Percentiles rank a stretch among this genome's conserved stretches.
Conservation (phyloP, 2,113 vertebrate genomes). For the Grantiella picta region DNA sequence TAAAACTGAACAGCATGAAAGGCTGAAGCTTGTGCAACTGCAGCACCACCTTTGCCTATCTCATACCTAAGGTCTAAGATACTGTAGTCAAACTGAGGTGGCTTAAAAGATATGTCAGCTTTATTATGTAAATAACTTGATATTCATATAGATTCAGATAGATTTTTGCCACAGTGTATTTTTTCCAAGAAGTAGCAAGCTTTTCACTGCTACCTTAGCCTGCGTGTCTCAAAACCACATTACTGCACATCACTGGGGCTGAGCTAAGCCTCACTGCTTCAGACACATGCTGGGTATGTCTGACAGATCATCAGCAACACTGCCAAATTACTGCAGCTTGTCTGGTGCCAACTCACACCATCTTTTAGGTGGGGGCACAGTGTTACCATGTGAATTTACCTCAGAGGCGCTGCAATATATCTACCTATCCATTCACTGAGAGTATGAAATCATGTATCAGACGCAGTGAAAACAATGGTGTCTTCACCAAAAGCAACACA, state of each 20-base stretch:
- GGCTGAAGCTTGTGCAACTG: not conserved
- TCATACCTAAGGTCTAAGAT: not conserved
- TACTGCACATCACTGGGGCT: not conserved
- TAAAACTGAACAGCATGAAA: not conserved
- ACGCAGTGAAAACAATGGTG: not conserved
- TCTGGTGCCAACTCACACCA: not conserved
- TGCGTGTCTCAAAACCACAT: not conserved
- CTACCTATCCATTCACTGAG: not conserved
- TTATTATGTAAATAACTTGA: not conserved
- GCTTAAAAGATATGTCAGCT: not conserved
- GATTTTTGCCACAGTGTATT: not conserved
- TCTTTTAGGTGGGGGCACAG: not conserved
- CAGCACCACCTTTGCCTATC: not conserved
- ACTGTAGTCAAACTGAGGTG: not conserved
- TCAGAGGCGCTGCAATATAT: not conserved
- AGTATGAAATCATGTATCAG: not conserved
- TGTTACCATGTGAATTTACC: not conserved
- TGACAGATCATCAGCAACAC: not conserved
- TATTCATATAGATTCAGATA: not conserved
- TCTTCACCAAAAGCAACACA: not conserved
- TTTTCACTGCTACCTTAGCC: not conserved
- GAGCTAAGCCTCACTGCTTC: not conserved
- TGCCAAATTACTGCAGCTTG: not conserved
- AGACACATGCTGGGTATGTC: accelerated
- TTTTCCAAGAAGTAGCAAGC: not conserved